Evolutionary conservation across 2,113 vertebrate genomes (phyloP).

Genomic region (Sprattus sprattus): DNA sequence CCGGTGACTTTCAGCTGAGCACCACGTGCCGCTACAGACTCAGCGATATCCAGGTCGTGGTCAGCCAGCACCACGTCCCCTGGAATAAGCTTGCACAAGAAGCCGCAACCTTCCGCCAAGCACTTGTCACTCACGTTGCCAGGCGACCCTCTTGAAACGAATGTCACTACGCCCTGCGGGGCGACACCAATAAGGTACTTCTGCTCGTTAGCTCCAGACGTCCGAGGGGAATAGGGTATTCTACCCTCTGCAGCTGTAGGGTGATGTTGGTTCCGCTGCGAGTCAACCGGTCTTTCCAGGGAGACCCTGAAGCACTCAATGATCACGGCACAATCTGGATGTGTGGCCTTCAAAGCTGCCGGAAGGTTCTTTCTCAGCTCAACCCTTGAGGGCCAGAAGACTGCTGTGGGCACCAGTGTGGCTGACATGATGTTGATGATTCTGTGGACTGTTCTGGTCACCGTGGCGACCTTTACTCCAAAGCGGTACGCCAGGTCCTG

Average conservation of each 20-base stretch:
- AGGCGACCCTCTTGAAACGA: constrained; percentile 66
- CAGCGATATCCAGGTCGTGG: constrained; percentile 60
- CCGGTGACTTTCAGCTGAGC: constrained; percentile 58
- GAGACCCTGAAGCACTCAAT: constrained; percentile 71
- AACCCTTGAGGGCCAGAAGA: constrained; percentile 72
- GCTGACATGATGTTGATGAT: constrained; percentile 74
- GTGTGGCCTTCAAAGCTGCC: constrained; percentile 54
- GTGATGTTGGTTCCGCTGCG: constrained; percentile 37
- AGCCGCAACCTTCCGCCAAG: constrained; percentile 67
- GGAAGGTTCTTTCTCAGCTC: constrained; percentile 74
- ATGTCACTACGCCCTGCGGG: constrained; percentile 73
- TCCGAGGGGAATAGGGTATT: constrained; percentile 9
- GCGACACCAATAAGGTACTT: constrained; percentile 75
- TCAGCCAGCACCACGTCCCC: constrained; percentile 68
- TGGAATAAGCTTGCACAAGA: constrained; percentile 70
- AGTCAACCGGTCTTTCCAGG: constrained; percentile 59
- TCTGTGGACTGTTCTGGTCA: constrained; percentile 66
- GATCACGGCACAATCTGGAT: constrained; percentile 73
- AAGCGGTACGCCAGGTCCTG: constrained; percentile 75
- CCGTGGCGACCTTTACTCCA: constrained; percentile 65
- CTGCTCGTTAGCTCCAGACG: constrained; percentile 46
- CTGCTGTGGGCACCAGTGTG: constrained; percentile 69
- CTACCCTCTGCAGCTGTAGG: not conserved
- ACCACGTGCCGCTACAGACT: constrained; percentile 62
- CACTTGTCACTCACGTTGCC: constrained; percentile 66